Evolutionary conservation across 2,113 vertebrate species (phyloP).

Genomic region (Phylloscopus trochilus): DNA sequence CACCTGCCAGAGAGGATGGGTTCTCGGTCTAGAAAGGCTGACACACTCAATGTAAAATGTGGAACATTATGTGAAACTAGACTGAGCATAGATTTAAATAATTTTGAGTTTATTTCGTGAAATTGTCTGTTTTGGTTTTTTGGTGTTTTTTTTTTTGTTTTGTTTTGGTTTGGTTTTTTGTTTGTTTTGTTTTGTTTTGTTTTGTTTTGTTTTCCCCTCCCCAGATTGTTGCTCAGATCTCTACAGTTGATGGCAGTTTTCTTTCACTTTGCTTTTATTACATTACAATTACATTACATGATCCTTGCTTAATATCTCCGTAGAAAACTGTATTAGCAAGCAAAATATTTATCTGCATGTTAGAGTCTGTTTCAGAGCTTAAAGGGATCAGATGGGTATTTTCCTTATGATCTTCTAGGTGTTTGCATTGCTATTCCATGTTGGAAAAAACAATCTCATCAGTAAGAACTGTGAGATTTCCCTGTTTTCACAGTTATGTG

Average conservation of each 20-base stretch:
- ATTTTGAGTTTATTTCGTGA: not conserved
- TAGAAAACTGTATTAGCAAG: not conserved
- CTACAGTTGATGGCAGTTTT: not conserved
- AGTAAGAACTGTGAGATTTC: conserved; percentile 38
- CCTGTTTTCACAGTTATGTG: conserved; percentile 28
- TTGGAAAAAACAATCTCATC: conserved; percentile 9
- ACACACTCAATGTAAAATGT: not conserved
- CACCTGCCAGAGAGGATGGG: not conserved
- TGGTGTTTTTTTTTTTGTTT: too few relatives aligned
- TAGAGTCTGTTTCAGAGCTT: not conserved
- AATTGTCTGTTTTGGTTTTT: not conserved
- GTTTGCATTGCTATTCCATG: not conserved
- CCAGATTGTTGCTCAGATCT: not conserved
- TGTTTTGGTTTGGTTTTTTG: too few relatives aligned
- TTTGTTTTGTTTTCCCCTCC: not conserved
- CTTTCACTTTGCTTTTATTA: not conserved
- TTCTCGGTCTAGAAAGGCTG: not conserved
- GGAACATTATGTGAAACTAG: not conserved
- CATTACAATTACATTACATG: too few relatives aligned
- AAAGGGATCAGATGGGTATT: not conserved
- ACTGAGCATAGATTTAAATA: not conserved
- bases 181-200: not conserved
- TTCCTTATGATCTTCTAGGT: not conserved
- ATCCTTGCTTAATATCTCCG: not conserved
- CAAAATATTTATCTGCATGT: not conserved